A percentile compares a stretch with the other conserved stretches of the same genome.
These are phyloP conservation scores for Marisa cornuarietis DNA, from an alignment of 1,140 invertebrate genomes.

Conservation along the genomic window DNA sequence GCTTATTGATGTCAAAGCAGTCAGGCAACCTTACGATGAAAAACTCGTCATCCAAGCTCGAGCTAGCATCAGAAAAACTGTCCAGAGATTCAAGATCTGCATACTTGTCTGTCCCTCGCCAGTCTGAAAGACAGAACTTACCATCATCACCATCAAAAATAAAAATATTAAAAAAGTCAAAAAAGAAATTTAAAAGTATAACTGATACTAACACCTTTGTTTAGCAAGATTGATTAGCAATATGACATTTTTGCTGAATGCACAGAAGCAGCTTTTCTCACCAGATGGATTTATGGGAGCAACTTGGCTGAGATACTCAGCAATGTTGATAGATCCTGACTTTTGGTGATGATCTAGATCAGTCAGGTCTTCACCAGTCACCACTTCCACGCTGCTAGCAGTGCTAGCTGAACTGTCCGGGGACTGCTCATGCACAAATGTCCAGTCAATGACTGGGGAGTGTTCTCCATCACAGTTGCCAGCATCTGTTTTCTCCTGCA, in stretches of 20 bases:
- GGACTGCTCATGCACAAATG: too few species aligned
- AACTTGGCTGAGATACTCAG: background rate
- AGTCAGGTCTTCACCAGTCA: background rate
- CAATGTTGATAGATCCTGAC: background rate
- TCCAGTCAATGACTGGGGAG: background rate
- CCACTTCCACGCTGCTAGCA: constrained; percentile 3
- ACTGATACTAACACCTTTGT: background rate
- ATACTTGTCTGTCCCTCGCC: constrained; percentile 30
- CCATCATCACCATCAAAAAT: background rate
- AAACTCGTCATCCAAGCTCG: constrained; percentile 51
- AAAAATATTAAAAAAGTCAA: background rate
- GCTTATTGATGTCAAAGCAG: constrained; percentile 57
- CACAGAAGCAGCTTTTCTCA: background rate
- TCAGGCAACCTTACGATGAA: constrained; percentile 62
- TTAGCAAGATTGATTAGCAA: background rate
- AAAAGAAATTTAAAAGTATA: background rate
- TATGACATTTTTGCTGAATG: background rate
- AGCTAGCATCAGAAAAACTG: constrained; percentile 37
- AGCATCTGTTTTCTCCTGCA: background rate
- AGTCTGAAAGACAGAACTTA: background rate
- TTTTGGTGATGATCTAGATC: background rate
- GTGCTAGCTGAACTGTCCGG: background rate
- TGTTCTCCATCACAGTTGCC: background rate
- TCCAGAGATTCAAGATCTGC: constrained; percentile 46
- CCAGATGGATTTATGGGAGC: background rate